phyloP scores from a whole-genome alignment of 2,113 vertebrate species.

The Danionella cerebrum region DNA sequence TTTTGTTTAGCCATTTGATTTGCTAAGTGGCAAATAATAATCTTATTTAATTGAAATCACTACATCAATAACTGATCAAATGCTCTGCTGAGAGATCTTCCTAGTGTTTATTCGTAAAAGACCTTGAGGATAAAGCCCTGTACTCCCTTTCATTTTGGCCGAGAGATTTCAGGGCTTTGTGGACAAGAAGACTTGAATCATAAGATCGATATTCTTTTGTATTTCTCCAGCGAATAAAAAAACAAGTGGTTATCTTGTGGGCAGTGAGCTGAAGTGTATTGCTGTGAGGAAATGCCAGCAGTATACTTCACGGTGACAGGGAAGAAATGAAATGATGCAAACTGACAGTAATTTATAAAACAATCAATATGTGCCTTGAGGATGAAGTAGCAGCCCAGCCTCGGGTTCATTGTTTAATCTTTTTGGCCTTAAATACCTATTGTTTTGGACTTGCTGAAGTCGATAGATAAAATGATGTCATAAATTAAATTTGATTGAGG shows the following conservation, averaged over 20 bases:
- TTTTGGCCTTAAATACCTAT: background rate
- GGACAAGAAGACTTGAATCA: constrained; percentile 28
- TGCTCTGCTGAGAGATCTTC: background rate
- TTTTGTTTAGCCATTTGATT: too few species aligned
- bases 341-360: constrained; percentile 21
- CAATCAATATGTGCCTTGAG: constrained; percentile 17
- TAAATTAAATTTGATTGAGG: constrained; percentile 5
- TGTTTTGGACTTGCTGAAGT: constrained; percentile 14
- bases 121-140: background rate
- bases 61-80: background rate
- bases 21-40: too few species aligned
- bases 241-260: constrained; percentile 17
- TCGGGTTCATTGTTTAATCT: constrained; percentile 9
- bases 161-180: constrained; percentile 7
- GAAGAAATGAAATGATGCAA: constrained; percentile 22
- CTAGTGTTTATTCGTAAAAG: background rate
- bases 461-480: background rate
- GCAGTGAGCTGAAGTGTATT: background rate
- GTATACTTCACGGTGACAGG: constrained; percentile 7
- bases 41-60: background rate
- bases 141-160: background rate
- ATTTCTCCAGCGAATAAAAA: constrained; percentile 17
- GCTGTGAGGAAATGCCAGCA: background rate
- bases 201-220: constrained; percentile 27
- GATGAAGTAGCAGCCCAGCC: background rate